Base-by-base conservation (phyloP, 2,888 invertebrate genomes). In the Melinopterus prodromus region DNA sequence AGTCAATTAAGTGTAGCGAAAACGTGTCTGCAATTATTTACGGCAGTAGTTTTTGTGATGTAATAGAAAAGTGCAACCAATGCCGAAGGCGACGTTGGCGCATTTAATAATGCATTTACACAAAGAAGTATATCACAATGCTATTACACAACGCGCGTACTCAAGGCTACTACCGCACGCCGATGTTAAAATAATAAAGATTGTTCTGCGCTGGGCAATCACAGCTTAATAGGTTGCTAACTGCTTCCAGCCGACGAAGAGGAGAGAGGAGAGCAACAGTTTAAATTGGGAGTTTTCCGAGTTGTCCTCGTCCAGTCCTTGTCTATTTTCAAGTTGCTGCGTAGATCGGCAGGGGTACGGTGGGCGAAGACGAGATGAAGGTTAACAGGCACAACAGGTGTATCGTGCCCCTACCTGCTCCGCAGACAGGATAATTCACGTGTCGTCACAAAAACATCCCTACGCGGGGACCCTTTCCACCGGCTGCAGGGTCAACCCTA, bases 321-420 rank as follows among this genome's bases (percentile, higher is more conserved):
- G 16, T 74, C 37, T 74, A 37, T 74, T 74, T 74, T 36, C 74
- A 37, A 74, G 35, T 74, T 74, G 35, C 74, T 74, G 74, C 74
- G 74, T 37, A 74, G 74, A 74, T 36, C 74, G n/a, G 26, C 74
- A 9, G 12, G 53, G 53, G 53, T 53, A 53, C 1, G 53, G 53
- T 4, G 76, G 78, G 80, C 75, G 26, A 70, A 74, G 78, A 69
- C 15, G 76, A 36, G 75, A 74, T 53, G 53, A 80, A 79, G 38
- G 77, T 74, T 80, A 75, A 71, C n/a, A 85, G 85, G 85, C 84
- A 87, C 88, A 88, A 88, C 88, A 88, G 88, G 88, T 88, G 88
- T 85, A 86, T 83, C 81, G 77, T 83, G 82, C 78, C 85, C 85
- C 86, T 87, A 87, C 86, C 87, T 87, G 87, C 85, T 84, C 79